Conservation (phyloP, 2,888 invertebrate species). For the Apodemia duryi region DNA sequence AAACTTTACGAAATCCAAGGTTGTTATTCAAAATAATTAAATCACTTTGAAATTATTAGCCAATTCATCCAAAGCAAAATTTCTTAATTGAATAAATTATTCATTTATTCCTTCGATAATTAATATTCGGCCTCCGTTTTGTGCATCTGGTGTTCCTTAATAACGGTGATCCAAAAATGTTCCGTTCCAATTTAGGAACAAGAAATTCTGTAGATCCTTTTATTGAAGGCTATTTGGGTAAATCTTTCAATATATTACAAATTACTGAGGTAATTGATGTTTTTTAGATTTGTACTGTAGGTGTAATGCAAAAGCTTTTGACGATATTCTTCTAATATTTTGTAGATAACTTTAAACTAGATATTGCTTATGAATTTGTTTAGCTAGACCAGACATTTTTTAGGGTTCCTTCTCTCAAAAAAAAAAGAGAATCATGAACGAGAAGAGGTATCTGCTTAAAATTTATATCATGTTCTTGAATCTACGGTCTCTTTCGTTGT, state of each 20-base stretch:
- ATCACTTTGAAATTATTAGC: constrained; percentile 5
- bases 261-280: background rate
- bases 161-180: constrained; percentile 20
- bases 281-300: background rate
- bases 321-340: too few species aligned
- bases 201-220: constrained; percentile 1
- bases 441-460: too few species aligned
- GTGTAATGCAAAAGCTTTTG: too few species aligned
- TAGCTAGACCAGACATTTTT: background rate
- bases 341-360: too few species aligned
- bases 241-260: background rate
- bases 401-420: too few species aligned
- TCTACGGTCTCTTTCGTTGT: too few species aligned
- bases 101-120: constrained; percentile 56
- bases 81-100: constrained; percentile 34
- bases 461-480: too few species aligned
- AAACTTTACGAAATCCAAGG: constrained; percentile 10
- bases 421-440: too few species aligned
- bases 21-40: constrained; percentile 7
- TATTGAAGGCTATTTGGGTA: background rate
- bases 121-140: constrained; percentile 57
- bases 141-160: constrained; percentile 35
- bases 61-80: constrained; percentile 9
- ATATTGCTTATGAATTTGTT: too few species aligned
- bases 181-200: background rate